Conservation (phyloP, 2,797 vertebrate genomes). For the Merluccius polli region DNA sequence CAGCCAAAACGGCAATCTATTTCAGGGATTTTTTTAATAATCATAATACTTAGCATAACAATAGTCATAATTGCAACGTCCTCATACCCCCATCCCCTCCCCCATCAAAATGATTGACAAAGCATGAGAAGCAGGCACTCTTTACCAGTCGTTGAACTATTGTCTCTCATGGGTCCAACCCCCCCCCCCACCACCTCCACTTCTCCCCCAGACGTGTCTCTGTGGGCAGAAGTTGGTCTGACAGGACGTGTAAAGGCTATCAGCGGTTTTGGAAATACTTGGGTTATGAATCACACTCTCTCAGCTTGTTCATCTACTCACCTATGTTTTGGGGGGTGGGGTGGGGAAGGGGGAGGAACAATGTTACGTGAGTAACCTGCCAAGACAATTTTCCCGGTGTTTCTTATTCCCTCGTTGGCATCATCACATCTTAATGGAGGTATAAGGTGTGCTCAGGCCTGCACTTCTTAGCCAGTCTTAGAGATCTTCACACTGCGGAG, state of each 20-base stretch:
- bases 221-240: not conserved
- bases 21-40: not conserved
- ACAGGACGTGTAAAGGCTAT: not conserved
- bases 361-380: not conserved
- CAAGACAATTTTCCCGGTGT: not conserved
- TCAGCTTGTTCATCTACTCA: not conserved
- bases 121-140: not conserved
- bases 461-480: not conserved
- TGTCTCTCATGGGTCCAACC: too few relatives aligned
- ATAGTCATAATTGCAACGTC: not conserved
- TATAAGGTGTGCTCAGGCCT: not conserved
- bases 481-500: not conserved
- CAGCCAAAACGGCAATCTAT: not conserved
- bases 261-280: not conserved
- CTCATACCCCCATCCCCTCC: not conserved
- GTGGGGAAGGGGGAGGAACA: not conserved
- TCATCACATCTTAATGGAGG: not conserved
- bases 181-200: not conserved
- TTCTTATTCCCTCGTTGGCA: not conserved
- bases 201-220: not conserved
- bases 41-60: not conserved
- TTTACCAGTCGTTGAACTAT: not conserved
- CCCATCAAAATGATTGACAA: not conserved
- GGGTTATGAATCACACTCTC: not conserved
- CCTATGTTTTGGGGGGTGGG: not conserved